A percentile compares a stretch with the other conserved stretches of the same genome.
Evolutionary conservation across 2,888 invertebrate species (phyloP).

Genomic region (Leptopterna dolabrata): DNA sequence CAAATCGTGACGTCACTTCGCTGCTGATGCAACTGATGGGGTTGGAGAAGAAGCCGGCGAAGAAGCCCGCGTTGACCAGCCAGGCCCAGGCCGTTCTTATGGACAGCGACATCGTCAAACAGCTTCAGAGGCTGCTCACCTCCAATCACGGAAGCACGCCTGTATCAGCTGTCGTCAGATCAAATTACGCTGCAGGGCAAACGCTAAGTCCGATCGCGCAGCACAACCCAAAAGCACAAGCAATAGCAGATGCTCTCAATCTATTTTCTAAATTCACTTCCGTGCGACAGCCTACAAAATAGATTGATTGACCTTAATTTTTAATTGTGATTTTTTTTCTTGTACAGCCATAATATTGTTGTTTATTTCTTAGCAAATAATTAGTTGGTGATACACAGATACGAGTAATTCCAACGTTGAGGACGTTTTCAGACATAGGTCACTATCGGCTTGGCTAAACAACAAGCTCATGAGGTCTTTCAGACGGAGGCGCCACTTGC

Average conservation of each 20-base stretch:
- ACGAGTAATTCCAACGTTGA: too few relatives aligned
- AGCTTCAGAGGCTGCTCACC: constrained; percentile 18
- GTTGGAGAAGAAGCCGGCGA: not conserved
- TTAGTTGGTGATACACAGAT: too few relatives aligned
- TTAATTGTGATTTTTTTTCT: not conserved
- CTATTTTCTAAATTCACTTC: constrained; percentile 18
- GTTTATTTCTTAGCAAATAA: too few relatives aligned
- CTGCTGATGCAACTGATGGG: not conserved
- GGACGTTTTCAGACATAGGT: too few relatives aligned
- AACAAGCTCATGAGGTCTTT: too few relatives aligned
- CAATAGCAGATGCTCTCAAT: constrained; percentile 10
- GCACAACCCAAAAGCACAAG: constrained; percentile 9
- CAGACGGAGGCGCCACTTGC: too few relatives aligned
- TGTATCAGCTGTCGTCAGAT: not conserved
- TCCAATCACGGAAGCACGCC: constrained; percentile 9
- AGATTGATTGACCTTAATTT: not conserved
- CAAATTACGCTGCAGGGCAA: not conserved
- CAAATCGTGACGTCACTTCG: not conserved
- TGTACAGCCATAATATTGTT: too few relatives aligned
- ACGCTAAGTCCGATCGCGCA: not conserved
- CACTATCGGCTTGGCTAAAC: too few relatives aligned
- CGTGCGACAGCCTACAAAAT: not conserved
- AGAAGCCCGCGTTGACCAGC: not conserved
- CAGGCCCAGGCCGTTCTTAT: constrained; percentile 5
- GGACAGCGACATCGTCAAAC: constrained; percentile 27